Conservation (phyloP, 2,888 invertebrate species). For the Branchipolynoe longqiensis region DNA sequence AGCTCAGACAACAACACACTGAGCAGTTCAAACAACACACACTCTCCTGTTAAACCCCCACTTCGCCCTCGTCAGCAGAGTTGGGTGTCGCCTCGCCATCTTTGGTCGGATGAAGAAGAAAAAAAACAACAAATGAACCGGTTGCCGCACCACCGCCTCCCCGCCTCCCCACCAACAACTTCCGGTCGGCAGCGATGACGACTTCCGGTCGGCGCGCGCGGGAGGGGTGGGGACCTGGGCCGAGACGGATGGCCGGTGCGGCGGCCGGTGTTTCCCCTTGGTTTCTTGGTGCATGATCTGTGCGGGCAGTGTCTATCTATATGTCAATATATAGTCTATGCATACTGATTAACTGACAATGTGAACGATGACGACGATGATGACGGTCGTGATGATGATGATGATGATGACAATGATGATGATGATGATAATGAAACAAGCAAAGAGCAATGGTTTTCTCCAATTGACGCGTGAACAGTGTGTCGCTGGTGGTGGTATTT, state of each 20-base stretch:
- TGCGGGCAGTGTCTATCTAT: conserved; percentile 38
- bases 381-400: conserved; percentile 52
- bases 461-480: too few relatives aligned
- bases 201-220: conserved; percentile 18
- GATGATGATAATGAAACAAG: too few relatives aligned
- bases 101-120: conserved; percentile 46
- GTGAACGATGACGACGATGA: conserved; percentile 44
- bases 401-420: conserved; percentile 57
- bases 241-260: background rate
- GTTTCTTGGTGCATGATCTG: conserved; percentile 47
- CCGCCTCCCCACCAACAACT: too few relatives aligned
- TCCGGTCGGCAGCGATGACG: too few relatives aligned
- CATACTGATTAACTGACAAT: conserved; percentile 32
- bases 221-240: background rate
- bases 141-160: too few relatives aligned
- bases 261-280: conserved; percentile 1
- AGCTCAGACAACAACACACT: background rate
- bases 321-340: background rate
- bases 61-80: background rate
- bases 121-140: too few relatives aligned
- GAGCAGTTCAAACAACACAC: background rate
- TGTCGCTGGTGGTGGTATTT: background rate
- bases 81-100: conserved; percentile 3
- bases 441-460: too few relatives aligned
- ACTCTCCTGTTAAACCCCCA: background rate